Percentiles rank a stretch among this genome's conserved stretches.
Conservation (phyloP, 2,888 invertebrate species). For the Brenthis ino region DNA sequence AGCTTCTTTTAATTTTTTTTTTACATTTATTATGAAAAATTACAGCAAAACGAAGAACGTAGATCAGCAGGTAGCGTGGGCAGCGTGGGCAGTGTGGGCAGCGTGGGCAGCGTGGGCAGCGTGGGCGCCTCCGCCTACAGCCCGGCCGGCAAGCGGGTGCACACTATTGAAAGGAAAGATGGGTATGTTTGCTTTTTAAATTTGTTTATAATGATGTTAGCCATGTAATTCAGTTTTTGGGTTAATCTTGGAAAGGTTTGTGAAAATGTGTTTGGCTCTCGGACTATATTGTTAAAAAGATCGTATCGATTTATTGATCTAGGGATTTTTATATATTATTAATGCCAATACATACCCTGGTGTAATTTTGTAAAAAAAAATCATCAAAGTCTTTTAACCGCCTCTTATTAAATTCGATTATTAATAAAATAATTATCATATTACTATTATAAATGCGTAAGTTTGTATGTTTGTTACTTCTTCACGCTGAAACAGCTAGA, state of each 20-base stretch:
- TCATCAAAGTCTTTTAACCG: too few relatives aligned
- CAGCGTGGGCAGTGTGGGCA: background rate
- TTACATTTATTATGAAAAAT: background rate
- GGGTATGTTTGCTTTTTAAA: slow-evolving; percentile 40
- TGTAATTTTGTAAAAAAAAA: too few relatives aligned
- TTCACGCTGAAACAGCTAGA: too few relatives aligned
- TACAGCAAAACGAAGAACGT: slow-evolving; percentile 39
- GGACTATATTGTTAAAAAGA: too few relatives aligned
- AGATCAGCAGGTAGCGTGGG: slow-evolving; percentile 40
- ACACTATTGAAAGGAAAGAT: slow-evolving; percentile 63
- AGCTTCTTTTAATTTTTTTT: background rate
- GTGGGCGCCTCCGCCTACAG: slow-evolving; percentile 49
- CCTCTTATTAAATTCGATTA: too few relatives aligned
- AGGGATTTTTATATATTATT: too few relatives aligned
- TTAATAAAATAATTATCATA: too few relatives aligned
- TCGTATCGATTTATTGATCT: too few relatives aligned
- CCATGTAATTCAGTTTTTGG: background rate
- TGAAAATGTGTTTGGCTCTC: too few relatives aligned
- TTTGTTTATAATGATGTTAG: background rate
- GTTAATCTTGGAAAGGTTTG: background rate
- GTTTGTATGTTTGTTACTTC: too few relatives aligned
- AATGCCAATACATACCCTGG: too few relatives aligned
- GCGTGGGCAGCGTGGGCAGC: slow-evolving; percentile 5
- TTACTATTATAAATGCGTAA: too few relatives aligned
- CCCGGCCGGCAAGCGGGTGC: slow-evolving; percentile 55